Base-by-base conservation (phyloP, 2,113 vertebrate genomes). In the Macroglossus sobrinus region DNA sequence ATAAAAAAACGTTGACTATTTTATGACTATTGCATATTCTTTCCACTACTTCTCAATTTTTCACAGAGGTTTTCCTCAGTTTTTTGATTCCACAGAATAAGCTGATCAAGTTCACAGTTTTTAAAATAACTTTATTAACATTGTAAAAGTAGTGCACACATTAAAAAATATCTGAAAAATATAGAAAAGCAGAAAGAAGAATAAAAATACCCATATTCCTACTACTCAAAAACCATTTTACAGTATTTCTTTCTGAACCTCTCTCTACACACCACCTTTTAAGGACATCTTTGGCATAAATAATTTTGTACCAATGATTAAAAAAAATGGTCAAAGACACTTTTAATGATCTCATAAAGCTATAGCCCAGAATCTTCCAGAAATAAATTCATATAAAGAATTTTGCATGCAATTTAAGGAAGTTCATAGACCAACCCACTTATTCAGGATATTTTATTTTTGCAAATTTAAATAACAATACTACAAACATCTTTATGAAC, bases 101-200 rank as follows among this genome's bases (percentile, higher is more conserved):
- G 47, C 24, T 96, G 76, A 96, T 68, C 76, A 93, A 96, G 69
- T 94, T 96, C 85, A 84, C 43, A 76, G 28, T n/a, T 72, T 76
- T 80, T 91, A n/a, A n/a, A n/a, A n/a, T n/a, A n/a, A n/a, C n/a
- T 93, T 97, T 95, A 97, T 88, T 94, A 91, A 92, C n/a, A 88
- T 4, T 93, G 40, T 95, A 96, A 97, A 96, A 95, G 84, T 45
- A 97, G 61, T 82, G 16, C 26, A 94, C 38, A 96, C 59, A 90
- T 91, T 91, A 93, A 55, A 96, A 97, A 98, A 94, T 81, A 96
- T 78, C 91, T 88, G 71, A 95, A 96, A 93, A 84, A 95, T 87
- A 93, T 0, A 92, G 71, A 93, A 95, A 93, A 96, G 81, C 79
- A 92, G 78, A 89, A 84, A 90, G 35, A 90, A 94, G 13, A 92